A percentile compares a stretch with the other conserved stretches of the same genome.
Evolutionary conservation across 2,888 invertebrate species (phyloP).

Genomic region (Leptinotarsa haldemani): DNA sequence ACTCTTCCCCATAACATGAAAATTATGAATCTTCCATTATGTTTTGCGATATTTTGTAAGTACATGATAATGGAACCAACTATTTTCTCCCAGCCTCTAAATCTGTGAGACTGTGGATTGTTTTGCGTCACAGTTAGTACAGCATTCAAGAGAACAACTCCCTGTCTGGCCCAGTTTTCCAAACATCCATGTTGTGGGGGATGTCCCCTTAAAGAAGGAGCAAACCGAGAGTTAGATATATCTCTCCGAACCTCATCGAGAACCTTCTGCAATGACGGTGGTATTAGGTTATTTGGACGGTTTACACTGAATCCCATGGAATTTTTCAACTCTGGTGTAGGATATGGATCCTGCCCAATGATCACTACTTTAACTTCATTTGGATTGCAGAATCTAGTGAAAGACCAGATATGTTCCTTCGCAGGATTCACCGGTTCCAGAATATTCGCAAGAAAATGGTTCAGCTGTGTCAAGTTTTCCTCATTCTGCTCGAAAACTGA

Average conservation of each 20-base stretch:
- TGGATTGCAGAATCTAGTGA: constrained; percentile 17
- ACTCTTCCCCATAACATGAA: constrained; percentile 18
- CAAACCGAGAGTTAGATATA: constrained; percentile 13
- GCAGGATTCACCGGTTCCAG: background rate
- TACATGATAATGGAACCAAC: background rate
- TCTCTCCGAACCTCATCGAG: constrained; percentile 14
- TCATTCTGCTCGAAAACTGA: constrained; percentile 6
- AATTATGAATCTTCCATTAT: background rate
- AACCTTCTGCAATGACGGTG: background rate
- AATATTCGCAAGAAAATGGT: background rate
- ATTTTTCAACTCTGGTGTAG: background rate
- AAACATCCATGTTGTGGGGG: constrained; percentile 17
- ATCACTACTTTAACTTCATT: constrained; percentile 20
- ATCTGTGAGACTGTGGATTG: background rate
- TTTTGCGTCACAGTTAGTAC: constrained; percentile 5
- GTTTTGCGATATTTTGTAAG: background rate
- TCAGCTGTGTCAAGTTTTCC: background rate
- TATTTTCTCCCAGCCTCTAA: constrained; percentile 15
- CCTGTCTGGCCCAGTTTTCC: constrained; percentile 21
- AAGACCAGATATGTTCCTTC: background rate
- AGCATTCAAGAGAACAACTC: constrained; percentile 3
- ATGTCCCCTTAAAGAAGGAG: background rate
- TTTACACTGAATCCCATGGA: constrained; percentile 12
- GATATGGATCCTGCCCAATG: constrained; percentile 23
- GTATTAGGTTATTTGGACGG: constrained; percentile 1